Percentiles rank a stretch among this genome's conserved stretches.
These are phyloP conservation scores for Syngnathus typhle DNA, from an alignment of 2,113 vertebrate species.

Conservation along the genomic window DNA sequence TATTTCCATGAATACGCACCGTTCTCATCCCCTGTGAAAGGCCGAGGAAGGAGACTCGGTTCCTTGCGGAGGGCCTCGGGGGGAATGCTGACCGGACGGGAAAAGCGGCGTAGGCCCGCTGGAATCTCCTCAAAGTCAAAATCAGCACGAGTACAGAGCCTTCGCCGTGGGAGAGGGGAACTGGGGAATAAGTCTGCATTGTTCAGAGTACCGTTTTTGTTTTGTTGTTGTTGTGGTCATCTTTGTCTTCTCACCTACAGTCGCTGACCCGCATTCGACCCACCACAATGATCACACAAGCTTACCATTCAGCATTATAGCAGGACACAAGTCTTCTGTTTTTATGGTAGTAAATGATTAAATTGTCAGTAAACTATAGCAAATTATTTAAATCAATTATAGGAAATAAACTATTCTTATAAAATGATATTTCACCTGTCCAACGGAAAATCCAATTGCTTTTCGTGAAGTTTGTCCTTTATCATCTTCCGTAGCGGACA, in stretches of 20 bases:
- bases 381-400: too few relatives aligned
- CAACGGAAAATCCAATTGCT: background rate
- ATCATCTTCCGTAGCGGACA: background rate
- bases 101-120: conserved; percentile 59
- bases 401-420: too few relatives aligned
- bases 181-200: conserved; percentile 44
- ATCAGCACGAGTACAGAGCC: conserved; percentile 25
- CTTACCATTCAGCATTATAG: conserved; percentile 24
- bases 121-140: conserved; percentile 65
- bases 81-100: conserved; percentile 49
- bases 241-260: conserved; percentile 53
- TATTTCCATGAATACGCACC: conserved; percentile 41
- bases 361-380: too few relatives aligned
- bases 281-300: conserved; percentile 40
- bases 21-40: conserved; percentile 34
- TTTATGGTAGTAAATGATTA: too few relatives aligned
- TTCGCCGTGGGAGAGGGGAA: conserved; percentile 48
- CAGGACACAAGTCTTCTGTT: background rate
- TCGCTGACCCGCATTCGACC: conserved; percentile 26
- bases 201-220: conserved; percentile 34
- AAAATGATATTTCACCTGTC: too few relatives aligned
- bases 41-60: conserved; percentile 52
- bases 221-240: conserved; percentile 37
- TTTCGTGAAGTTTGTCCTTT: conserved; percentile 43
- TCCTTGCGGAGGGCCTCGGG: conserved; percentile 44